phyloP scores from a whole-genome alignment of 2,888 invertebrate species.

The Rhagophthalmus giganteus region DNA sequence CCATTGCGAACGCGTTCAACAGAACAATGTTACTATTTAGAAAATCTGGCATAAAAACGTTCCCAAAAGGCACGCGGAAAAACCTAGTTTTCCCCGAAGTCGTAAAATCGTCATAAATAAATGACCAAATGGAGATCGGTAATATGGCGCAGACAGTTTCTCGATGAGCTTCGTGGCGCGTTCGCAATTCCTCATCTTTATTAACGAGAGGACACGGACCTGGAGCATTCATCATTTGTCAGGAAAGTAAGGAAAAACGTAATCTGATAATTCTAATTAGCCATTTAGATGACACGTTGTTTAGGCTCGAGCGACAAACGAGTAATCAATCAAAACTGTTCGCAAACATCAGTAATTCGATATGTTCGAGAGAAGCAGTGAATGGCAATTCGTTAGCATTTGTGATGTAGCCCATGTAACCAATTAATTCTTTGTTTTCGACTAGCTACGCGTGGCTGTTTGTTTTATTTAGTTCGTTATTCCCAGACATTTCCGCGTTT shows the following conservation, averaged over 20 bases:
- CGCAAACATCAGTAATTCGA: conserved; percentile 33
- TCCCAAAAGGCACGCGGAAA: conserved; percentile 7
- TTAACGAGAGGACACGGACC: conserved; percentile 36
- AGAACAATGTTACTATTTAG: conserved; percentile 41
- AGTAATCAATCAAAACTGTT: conserved; percentile 32
- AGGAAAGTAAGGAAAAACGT: conserved; percentile 19
- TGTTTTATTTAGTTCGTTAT: conserved; percentile 31
- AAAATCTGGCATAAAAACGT: conserved; percentile 20
- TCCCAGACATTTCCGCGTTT: conserved; percentile 31
- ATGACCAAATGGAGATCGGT: conserved; percentile 32
- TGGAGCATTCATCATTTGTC: conserved; percentile 31
- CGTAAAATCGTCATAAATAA: conserved; percentile 17
- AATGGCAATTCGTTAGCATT: conserved; percentile 36
- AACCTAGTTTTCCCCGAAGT: too few relatives aligned
- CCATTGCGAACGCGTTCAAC: conserved; percentile 42
- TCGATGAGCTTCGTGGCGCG: conserved; percentile 36
- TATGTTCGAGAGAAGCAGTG: conserved; percentile 27
- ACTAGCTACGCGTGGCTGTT: conserved; percentile 30
- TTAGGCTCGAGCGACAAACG: conserved; percentile 17
- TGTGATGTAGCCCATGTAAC: conserved; percentile 42
- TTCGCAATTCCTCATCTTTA: conserved; percentile 38
- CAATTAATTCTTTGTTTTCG: conserved; percentile 44
- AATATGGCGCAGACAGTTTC: conserved; percentile 37
- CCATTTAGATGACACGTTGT: conserved; percentile 23
- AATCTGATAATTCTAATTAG: conserved; percentile 31